phyloP scores from a whole-genome alignment of 1,140 invertebrate species.

The Harlomillsia oculata region DNA sequence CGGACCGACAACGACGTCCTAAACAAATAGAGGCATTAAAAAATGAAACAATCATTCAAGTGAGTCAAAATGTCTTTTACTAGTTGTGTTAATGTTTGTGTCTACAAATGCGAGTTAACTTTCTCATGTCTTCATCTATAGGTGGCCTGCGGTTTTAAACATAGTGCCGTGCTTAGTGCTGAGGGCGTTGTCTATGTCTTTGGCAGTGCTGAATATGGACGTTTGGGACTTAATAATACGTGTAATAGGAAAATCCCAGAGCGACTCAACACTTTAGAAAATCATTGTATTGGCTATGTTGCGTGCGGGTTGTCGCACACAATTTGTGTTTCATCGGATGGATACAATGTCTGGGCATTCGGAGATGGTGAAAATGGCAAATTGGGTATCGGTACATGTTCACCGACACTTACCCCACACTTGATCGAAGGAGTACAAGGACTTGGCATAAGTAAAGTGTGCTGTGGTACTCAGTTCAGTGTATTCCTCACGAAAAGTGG shows the following conservation, averaged over 20 bases:
- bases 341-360: constrained; percentile 54
- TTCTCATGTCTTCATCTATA: constrained; percentile 37
- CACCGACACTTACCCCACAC: constrained; percentile 35
- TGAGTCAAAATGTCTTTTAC: constrained; percentile 30
- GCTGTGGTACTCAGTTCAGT: constrained; percentile 55
- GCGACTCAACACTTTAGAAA: constrained; percentile 37
- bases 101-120: neutral
- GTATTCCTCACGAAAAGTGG: constrained; percentile 54
- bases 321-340: constrained; percentile 50
- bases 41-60: constrained; percentile 53
- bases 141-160: constrained; percentile 57
- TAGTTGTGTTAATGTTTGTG: no score
- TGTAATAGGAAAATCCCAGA: constrained; percentile 56
- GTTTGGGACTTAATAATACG: constrained; percentile 52
- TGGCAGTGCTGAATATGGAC: constrained; percentile 57
- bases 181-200: constrained; percentile 58
- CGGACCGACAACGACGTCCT: constrained; percentile 53
- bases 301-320: constrained; percentile 43
- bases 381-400: constrained; percentile 17
- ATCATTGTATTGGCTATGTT: constrained; percentile 43
- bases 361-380: constrained; percentile 57
- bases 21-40: constrained; percentile 56
- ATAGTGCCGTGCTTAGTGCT: constrained; percentile 55
- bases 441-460: constrained; percentile 50
- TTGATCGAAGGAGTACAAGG: constrained; percentile 49